Percentiles rank a stretch among this genome's conserved stretches.
Conservation (phyloP, 2,113 vertebrate genomes). For the Pterophyllum scalare region DNA sequence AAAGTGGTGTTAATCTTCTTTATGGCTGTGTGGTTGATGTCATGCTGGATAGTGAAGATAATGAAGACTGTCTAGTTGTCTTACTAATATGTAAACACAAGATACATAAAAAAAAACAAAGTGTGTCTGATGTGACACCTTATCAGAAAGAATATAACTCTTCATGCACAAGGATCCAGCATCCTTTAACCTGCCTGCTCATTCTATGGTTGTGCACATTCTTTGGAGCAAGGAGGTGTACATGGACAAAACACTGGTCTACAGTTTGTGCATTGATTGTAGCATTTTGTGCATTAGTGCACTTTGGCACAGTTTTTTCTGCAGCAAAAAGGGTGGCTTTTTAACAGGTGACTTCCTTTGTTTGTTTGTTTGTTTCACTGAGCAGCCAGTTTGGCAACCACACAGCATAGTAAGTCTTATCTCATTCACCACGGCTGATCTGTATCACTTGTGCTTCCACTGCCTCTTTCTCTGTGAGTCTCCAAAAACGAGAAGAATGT, state of each 20-base stretch:
- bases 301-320: slow-evolving; percentile 1
- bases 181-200: background rate
- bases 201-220: slow-evolving; percentile 38
- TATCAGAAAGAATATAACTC: background rate
- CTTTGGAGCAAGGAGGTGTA: slow-evolving; percentile 11
- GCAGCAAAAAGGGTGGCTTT: background rate
- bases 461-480: too few relatives aligned
- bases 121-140: background rate
- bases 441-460: background rate
- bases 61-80: background rate
- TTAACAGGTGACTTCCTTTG: slow-evolving; percentile 37
- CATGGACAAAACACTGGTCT: slow-evolving; percentile 57
- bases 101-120: background rate
- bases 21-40: background rate
- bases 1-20: background rate
- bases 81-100: background rate
- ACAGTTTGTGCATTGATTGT: slow-evolving; percentile 46
- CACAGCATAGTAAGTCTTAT: background rate
- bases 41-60: background rate
- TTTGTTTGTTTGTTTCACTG: too few relatives aligned
- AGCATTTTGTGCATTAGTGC: slow-evolving; percentile 28
- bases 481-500: too few relatives aligned
- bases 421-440: background rate
- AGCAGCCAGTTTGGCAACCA: background rate
- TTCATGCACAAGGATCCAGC: slow-evolving; percentile 65